Base-by-base conservation (phyloP, 2,113 vertebrate genomes). In the Dipodomys stephensi region DNA sequence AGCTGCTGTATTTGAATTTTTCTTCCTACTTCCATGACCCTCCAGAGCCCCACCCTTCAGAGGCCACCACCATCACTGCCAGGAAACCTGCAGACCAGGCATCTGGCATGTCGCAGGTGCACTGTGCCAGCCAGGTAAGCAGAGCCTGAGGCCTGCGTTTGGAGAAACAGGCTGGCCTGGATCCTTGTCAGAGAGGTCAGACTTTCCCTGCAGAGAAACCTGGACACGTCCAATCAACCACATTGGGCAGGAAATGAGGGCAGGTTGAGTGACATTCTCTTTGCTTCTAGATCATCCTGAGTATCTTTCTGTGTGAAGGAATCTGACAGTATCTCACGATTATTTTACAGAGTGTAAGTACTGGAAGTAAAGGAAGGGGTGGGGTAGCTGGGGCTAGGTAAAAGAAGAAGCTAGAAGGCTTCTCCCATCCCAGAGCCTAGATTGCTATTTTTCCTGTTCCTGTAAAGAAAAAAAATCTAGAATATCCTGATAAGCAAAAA, bases 341-440 rank as follows among this genome's bases (percentile, higher is more conserved):
- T 10, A 76, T 62, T 76, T 78, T 73, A 72, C 3, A 53, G 86
- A 90, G 76, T 65, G 73, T 91, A 94, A 91, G 68, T 16, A n/a
- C 83, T 30, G 30, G n/a, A 73, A 90, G 88, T 35, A 67, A 80
- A 91, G 88, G 87, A 84, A 91, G 20, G 49, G 81, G 64, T 2
- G 8, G 35, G 13, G 49, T 81, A 49, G 10, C 68, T 32, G 32
- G 68, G n/a, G 18, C 39, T 84, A 74, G 87, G 86, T 76, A 79
- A 87, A 32, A 96, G 89, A 95, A 96, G 95, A 88, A 57, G 78
- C 27, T 32, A 87, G 79, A 95, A 88, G 79, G 62, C 57, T 64
- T 92, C 32, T 23, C 3, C 88, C 83, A n/a, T 3, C 44, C 44
- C 57, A 69, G 35, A 72, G 57, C 64, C 88, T 57, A 76, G 46